Percentiles rank a stretch among this genome's conserved stretches.
Evolutionary conservation across 2,113 vertebrate species (phyloP).

Genomic region (Sardina pilchardus): DNA sequence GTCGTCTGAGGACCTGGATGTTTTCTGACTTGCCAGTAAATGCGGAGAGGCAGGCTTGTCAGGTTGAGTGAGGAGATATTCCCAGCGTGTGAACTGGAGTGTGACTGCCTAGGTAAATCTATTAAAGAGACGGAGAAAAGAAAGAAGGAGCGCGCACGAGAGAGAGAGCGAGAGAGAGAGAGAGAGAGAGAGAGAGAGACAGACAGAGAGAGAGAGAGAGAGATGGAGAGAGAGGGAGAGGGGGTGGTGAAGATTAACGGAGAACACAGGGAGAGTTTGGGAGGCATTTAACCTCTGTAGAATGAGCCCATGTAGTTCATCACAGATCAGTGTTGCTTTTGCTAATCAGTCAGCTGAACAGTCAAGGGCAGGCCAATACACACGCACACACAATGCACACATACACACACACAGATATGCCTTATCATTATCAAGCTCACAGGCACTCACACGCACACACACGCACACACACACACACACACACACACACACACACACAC

Average conservation of each 20-base stretch:
- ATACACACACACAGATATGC: neutral
- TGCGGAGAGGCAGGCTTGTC: conserved; percentile 54
- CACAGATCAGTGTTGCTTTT: neutral
- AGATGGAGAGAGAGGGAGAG: neutral
- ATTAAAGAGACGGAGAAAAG: neutral
- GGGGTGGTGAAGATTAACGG: neutral
- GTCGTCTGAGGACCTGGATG: conserved; percentile 63
- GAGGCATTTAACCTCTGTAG: neutral
- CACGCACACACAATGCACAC: neutral
- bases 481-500: conserved; percentile 11
- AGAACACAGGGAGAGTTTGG: neutral
- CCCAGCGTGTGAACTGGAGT: conserved; percentile 57
- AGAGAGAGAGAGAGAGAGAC: neutral
- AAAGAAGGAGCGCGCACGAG: neutral
- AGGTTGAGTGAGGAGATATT: conserved; percentile 68
- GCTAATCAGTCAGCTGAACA: no score
- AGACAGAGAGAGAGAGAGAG: neutral
- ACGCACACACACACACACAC: conserved; percentile 11
- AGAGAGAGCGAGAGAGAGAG: no score
- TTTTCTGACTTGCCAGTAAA: neutral
- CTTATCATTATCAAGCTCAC: neutral
- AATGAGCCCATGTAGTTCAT: neutral
- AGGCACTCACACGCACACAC: neutral
- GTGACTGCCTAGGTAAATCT: conserved; percentile 63
- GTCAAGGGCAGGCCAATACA: neutral